Evolutionary conservation across 23 tunicate genomes (phyloP).

Genomic region (Oikopleura dioica): DNA sequence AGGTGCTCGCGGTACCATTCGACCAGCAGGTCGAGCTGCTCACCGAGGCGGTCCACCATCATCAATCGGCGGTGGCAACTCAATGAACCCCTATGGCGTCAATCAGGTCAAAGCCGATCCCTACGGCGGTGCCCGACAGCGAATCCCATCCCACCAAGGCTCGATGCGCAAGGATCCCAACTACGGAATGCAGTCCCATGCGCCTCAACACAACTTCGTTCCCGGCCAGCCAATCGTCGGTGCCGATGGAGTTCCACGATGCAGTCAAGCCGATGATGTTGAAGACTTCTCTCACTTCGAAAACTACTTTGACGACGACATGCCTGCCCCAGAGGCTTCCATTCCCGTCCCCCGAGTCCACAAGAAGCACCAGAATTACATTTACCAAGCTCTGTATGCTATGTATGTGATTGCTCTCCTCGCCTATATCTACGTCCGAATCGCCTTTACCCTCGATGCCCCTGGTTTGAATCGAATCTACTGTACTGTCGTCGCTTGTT

Average conservation of each 20-base stretch:
- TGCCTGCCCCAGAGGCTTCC: conserved; percentile 9
- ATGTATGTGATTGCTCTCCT: background rate
- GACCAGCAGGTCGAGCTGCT: conserved; percentile 53
- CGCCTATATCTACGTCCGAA: conserved; percentile 3
- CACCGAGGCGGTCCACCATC: background rate
- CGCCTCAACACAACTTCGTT: background rate
- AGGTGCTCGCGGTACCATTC: conserved; percentile 22
- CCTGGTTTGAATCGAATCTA: conserved; percentile 5
- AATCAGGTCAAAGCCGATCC: background rate
- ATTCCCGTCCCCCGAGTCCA: conserved; percentile 8
- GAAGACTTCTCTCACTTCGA: conserved; percentile 2
- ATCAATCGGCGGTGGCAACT: background rate
- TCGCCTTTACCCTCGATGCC: background rate
- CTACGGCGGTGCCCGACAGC: background rate
- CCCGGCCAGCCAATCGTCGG: background rate
- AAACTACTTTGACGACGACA: conserved; percentile 14
- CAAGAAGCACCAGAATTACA: conserved; percentile 2
- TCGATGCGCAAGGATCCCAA: conserved; percentile 7
- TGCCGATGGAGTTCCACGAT: background rate
- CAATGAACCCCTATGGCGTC: conserved; percentile 1
- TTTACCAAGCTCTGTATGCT: background rate
- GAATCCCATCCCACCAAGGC: background rate
- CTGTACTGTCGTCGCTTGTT: background rate
- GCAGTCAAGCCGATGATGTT: conserved; percentile 4
- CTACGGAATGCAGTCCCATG: background rate